Base-by-base conservation (phyloP, 2,797 vertebrate genomes). In the Triplophysa yarkandensis region DNA sequence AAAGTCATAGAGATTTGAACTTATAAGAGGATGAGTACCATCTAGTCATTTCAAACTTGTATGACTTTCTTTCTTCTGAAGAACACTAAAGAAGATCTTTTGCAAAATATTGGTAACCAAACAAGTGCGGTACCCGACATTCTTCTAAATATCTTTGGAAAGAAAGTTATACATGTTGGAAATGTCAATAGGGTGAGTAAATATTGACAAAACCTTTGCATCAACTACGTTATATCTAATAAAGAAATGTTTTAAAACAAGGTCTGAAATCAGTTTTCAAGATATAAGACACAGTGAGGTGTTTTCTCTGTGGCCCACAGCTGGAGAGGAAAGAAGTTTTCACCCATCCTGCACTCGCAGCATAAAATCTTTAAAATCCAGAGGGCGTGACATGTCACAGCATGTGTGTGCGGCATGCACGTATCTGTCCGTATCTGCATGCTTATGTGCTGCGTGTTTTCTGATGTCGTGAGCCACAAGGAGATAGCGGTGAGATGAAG, bases 401-500 rank as follows among this genome's bases (percentile, higher is more conserved):
- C 73, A 65, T 55, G 73, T 74, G 68, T 78, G 43, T 66, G 66
- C 58, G 46, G 77, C 68, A 30, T 16, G 69, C 64, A 63, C 41
- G 58, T 74, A 80, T 77, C 78, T 64, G 64, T 68, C 58, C 67
- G 43, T 28, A 58, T 82, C 58, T 66, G 46, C 58, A 36, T 52
- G 48, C 39, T 16, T 79, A 62, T 77, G 70, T 78, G 79, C 60
- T 34, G 71, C 44, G 28, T 54, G 32, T 61, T 71, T 77, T 72
- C 65, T 77, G 77, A 81, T 68, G 41, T 77, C 66, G 68, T 71
- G 46, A 71, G 77, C 46, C 44, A 68, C 1, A 68, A 68, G 62
- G 68, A 78, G 81, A 82, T 79, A 80, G 66, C 75, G 43, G 71
- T 58, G 79, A 70, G 80, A 71, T 76, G 80, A 79, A 80, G 61